Base-by-base conservation (phyloP, 1,140 invertebrate species). In the Drosophila azteca region DNA sequence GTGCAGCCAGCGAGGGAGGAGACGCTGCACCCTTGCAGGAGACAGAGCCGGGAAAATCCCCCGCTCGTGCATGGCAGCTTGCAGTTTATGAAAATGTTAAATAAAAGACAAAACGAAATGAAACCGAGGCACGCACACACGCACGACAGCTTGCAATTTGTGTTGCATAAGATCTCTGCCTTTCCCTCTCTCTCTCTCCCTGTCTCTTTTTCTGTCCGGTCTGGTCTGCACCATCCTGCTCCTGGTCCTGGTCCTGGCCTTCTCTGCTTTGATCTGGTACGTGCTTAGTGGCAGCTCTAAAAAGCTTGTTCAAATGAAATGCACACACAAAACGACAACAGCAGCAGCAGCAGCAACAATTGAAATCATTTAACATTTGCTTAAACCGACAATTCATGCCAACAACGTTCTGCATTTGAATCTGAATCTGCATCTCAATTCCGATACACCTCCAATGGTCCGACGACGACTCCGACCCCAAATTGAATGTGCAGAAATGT, bases 361-460 rank as follows among this genome's bases (percentile, higher is more conserved):
- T 83, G 75, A 73, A 65, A 78, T 78, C 79, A 83, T 83, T 82
- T 83, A 82, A 82, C 79, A 74, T 74, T 68, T 76, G 49, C 74
- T 43, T 52, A 54, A 55, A 55, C 49, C 39, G 22, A 65, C 59
- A 51, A 41, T 57, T 60, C 48, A 35, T 17, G 20, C 26, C 49
- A 53, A 43, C 55, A 57, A 45, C 51, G 52, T 45, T 57, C 22
- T 31, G 13, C 11, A 55, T 7, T 8, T 35, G 31, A 8, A 35
- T 9, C 8, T 35, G 8, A 8, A 35, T 35, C 35, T 46, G 11
- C 29, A 15, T 13, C 39, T 46, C 41, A 8, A 44, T 35, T 43
- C 6, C 39, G 51, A 58, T 41, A 6, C 60, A 48, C 7, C 17
- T 43, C 22, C 48, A 41, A 9, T 39, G 35, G 11, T 2, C 24